These are phyloP conservation scores for Hemicordylus capensis DNA, from an alignment of 2,113 vertebrate genomes.

Conservation along the genomic window DNA sequence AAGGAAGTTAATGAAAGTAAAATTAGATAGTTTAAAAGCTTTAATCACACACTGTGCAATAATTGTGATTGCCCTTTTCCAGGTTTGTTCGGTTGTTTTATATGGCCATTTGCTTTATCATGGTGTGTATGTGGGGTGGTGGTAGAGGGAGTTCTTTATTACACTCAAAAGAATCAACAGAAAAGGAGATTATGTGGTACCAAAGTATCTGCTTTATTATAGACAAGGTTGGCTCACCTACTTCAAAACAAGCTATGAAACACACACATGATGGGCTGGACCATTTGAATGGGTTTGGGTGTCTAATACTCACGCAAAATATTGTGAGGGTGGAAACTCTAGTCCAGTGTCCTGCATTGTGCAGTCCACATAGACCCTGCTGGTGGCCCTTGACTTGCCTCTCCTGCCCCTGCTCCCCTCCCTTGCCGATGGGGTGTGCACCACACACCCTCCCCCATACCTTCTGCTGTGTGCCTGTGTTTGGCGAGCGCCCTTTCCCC, in stretches of 20 bases:
- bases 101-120: constrained; percentile 17
- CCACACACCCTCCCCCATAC: too few species aligned
- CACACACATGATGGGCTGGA: too few species aligned
- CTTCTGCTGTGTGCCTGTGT: too few species aligned
- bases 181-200: neutral
- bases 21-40: constrained; percentile 14
- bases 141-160: neutral
- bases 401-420: too few species aligned
- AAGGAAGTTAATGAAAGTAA: constrained; percentile 22
- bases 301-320: neutral
- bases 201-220: neutral
- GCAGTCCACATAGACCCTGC: too few species aligned
- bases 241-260: neutral
- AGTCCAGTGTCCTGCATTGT: too few species aligned
- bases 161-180: neutral
- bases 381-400: too few species aligned
- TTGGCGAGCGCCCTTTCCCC: too few species aligned
- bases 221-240: too few species aligned
- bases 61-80: constrained; percentile 44
- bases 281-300: neutral
- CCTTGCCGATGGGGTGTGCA: too few species aligned
- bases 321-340: neutral
- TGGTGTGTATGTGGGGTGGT: neutral
- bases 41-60: constrained; percentile 27
- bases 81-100: constrained; percentile 20